phyloP scores from a whole-genome alignment of 1,140 invertebrate genomes.

The Chionoecetes opilio region DNA sequence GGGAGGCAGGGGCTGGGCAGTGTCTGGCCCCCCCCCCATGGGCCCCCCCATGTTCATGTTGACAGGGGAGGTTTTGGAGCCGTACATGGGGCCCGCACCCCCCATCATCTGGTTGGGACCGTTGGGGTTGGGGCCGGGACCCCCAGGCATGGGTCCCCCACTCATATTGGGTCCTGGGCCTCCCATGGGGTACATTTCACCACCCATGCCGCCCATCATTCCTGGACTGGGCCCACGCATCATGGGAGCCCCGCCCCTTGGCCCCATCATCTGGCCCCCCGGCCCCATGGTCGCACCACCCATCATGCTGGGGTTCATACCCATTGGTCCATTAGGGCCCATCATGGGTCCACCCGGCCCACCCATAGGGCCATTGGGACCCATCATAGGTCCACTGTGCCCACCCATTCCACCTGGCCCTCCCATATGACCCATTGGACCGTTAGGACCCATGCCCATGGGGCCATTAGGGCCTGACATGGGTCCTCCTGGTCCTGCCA shows the following conservation, averaged over 20 bases:
- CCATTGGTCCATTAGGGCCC: constrained; percentile 83
- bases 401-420: constrained; percentile 81
- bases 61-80: constrained; percentile 82
- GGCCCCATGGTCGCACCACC: constrained; percentile 78
- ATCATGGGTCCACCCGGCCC: constrained; percentile 82
- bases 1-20: constrained; percentile 89
- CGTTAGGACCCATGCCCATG: constrained; percentile 80
- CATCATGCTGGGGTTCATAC: constrained; percentile 81
- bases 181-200: constrained; percentile 82
- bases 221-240: constrained; percentile 82
- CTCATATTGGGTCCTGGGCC: constrained; percentile 81
- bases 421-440: constrained; percentile 81
- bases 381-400: constrained; percentile 81
- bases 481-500: constrained; percentile 81
- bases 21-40: constrained; percentile 85
- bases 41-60: constrained; percentile 82
- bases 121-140: constrained; percentile 80
- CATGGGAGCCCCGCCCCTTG: constrained; percentile 81
- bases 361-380: constrained; percentile 82
- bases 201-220: constrained; percentile 83
- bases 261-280: constrained; percentile 82
- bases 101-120: constrained; percentile 83
- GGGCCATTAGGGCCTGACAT: constrained; percentile 80
- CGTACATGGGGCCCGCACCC: constrained; percentile 82
- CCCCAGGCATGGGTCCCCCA: constrained; percentile 81